These are phyloP conservation scores for Galemys pyrenaicus DNA, from an alignment of 2,113 vertebrate species.

Conservation along the genomic window DNA sequence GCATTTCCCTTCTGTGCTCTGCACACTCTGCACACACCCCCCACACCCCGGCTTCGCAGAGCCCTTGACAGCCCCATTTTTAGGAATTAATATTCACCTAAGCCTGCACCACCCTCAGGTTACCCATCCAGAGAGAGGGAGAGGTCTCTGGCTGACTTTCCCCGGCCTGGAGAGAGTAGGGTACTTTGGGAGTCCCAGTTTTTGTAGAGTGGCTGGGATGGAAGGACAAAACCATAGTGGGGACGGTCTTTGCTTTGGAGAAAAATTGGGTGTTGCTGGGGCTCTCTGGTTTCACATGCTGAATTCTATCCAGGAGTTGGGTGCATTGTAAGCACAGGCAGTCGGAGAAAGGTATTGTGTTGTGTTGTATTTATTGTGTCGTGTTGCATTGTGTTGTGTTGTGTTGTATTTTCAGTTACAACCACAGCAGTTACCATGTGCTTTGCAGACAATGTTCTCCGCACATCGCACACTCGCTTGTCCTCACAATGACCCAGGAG, in stretches of 20 bases:
- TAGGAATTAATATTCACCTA: not conserved
- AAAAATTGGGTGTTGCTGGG: not conserved
- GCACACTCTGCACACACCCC: not conserved
- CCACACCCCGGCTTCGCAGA: not conserved
- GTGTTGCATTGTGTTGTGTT: not conserved
- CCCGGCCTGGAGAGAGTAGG: not conserved
- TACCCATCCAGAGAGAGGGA: not conserved
- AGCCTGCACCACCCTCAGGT: not conserved
- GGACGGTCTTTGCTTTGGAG: not conserved
- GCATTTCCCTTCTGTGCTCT: too few species aligned
- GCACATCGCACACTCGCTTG: not conserved
- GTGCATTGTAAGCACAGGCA: not conserved
- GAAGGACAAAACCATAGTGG: not conserved
- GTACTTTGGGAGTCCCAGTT: not conserved
- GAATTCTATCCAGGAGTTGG: not conserved
- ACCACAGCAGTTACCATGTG: not conserved
- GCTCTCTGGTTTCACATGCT: not conserved
- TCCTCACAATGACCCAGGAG: not conserved
- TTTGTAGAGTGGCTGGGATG: not conserved
- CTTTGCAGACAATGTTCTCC: not conserved
- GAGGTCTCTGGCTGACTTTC: not conserved
- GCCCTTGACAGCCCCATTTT: not conserved
- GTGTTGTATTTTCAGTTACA: not conserved
- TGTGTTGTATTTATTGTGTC: not conserved
- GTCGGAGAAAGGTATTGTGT: not conserved